Base-by-base conservation (phyloP, 2,797 vertebrate genomes). In the Halcyon smyrnensis region DNA sequence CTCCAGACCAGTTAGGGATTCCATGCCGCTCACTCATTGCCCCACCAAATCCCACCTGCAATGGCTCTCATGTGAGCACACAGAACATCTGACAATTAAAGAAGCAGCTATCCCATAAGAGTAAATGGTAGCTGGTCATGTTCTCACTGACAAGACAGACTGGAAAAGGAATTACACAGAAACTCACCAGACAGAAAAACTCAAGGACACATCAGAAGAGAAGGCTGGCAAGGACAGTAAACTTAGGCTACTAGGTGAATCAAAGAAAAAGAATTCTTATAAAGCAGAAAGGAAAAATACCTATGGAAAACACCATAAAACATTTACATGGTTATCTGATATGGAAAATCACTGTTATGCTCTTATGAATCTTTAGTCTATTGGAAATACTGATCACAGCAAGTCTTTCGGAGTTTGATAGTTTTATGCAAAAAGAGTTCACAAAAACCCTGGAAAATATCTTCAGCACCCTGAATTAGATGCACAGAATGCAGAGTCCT, bases 11-110 rank as follows among this genome's bases (percentile, higher is more conserved):
- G 17, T 23, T 54, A 50, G 23, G 21, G 13, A 36, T 76, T 85
- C 43, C 54, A 65, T 2, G 1, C 14, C 23, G 75, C 18, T 68
- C 6, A 3, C 1, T 0, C 21, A 43, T 3, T 70, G 36, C n/a
- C 43, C n/a, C 54, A 73, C 24, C 19, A 90, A 83, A 90, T 57
- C 24, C 54, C 32, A 62, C 12, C 24, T 48, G 19, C 19, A 71
- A 12, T 7, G 8, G 19, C 62, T 93, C 54, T 68, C 36, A n/a
- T 2, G 1, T 25, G 12, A 67, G 69, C 23, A 87, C 6, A 5
- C 24, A 51, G 60, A 81, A 54, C 28, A 34, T 28, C 51, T 59
- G 21, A 23, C 27, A 85, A 39, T 9, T 80, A 36, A 83, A 78
- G 56, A 56, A 86, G 20, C 15, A 86, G 39, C 46, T 36, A 24